Evolutionary conservation across 2,797 vertebrate genomes (phyloP), one percentile per base, ranked within the genome.

Genomic region (Odontamblyopus rebecca): DNA sequence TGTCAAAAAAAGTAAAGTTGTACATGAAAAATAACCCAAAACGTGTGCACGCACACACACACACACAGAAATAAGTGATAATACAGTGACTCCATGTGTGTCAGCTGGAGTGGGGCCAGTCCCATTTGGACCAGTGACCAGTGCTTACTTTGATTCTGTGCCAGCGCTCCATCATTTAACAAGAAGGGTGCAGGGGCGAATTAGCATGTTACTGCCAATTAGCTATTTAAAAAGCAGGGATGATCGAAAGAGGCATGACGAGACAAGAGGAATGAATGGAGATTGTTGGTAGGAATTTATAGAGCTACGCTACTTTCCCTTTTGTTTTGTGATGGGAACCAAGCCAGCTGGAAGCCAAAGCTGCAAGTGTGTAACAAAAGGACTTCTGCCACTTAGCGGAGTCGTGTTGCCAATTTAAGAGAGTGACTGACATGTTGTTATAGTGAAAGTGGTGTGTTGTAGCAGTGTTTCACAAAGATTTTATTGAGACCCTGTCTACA

Each of bases 141-240:
- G 78, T 80, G 84, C 83, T 89, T 88, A 84, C 94, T 97, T 94
- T 97, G 93, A 98, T 97, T 92, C 88, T 62, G 0, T 71, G 95
- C 96, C 96, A 98, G 94, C 93, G 93, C 95, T 95, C 96, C 95
- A 96, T 95, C 95, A 89, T 94, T 95, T 95, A 93, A 95, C 95
- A 95, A 94, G 93, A 88, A 90, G 83, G 73, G 67, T 67, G 78
- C 35, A 35, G 53, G 65, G 71, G 89, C 88, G 91, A 92, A 89
- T 88, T 89, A 91, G 88, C 93, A 89, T 82, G 91, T 91, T 92
- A 93, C 93, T 94, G 95, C 94, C 94, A 96, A 95, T 95, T 96
- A 97, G 93, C 93, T 93, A 90, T 82, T 60, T 29, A 88, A 84
- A 84, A 83, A 82, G 71, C 80, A 76, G 74, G 74, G 65, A 67